phyloP scores from a whole-genome alignment of 2,113 vertebrate species.

The Choloepus hoffmanni region DNA sequence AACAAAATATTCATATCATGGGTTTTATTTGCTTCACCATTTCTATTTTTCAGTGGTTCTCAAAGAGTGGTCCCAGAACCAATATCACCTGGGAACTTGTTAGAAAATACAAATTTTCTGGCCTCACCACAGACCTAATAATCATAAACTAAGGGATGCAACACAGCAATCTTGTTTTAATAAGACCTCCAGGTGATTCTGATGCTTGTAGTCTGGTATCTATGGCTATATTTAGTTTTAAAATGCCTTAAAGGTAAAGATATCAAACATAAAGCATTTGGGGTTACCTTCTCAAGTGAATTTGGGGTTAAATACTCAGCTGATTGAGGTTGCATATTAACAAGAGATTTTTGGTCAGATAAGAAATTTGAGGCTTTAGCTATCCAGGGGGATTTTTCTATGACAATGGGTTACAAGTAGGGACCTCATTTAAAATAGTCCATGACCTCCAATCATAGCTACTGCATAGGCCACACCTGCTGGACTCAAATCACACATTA shows the following conservation, averaged over 20 bases:
- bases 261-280: not conserved
- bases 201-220: not conserved
- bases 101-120: no score
- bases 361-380: not conserved
- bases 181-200: slow-evolving; percentile 1
- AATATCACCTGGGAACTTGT: no score
- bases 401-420: not conserved
- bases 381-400: not conserved
- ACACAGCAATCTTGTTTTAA: not conserved
- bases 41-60: not conserved
- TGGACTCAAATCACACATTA: not conserved
- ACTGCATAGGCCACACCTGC: not conserved
- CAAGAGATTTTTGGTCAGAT: not conserved
- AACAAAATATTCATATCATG: not conserved
- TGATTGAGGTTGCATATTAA: not conserved
- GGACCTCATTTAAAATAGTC: not conserved
- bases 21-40: not conserved
- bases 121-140: not conserved
- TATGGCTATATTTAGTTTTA: not conserved
- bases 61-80: not conserved
- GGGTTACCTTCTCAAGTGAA: not conserved
- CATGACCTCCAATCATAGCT: not conserved
- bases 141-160: not conserved
- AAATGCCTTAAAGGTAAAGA: not conserved
- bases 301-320: not conserved